Base-by-base conservation (phyloP, 2,113 vertebrate genomes). In the Tragelaphus imberbis region DNA sequence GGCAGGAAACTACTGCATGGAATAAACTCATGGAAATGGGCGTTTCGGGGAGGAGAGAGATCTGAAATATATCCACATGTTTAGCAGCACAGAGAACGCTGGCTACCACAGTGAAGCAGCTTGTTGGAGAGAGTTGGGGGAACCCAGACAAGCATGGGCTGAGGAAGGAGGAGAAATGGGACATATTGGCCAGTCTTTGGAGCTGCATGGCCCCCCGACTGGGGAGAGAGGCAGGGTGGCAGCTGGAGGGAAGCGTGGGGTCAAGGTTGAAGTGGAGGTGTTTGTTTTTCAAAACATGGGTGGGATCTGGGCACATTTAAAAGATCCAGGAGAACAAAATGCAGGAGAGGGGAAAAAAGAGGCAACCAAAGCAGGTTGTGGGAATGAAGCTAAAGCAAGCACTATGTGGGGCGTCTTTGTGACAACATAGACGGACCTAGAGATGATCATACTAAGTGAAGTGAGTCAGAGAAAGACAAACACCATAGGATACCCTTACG, bases 41-140 rank as follows among this genome's bases (percentile, higher is more conserved):
- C 25, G 33, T 8, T 58, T 58, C 33, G 5, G 80, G 55, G 51
- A 79, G 23, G 25, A 68, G 15, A 80, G 36, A 55, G 16, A 13
- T 44, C 71, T 17, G 27, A 77, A 63, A 36, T 9, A 5, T 0
- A 15, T 1, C 6, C 2, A 0, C 0, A 0, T 19, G 1, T 9
- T 23, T 7, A 40, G 13, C 65, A 36, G 56, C 10, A 1, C 0
- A 30, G 49, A 49, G 71, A 28, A 36, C 0, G 3, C 25, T 30
- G 25, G 27, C 21, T 11, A 11, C 68, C 36, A 15, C 6, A 9
- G 12, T 3, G 30, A 1, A 63, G 21, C 63, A 1, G 5, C 65
- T 21, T 47, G 17, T 1, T 68, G 40, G 49, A 5, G 63, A 23
- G 30, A 58, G 25, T 9, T 1, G 6, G 51, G 40, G 21, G 33